Base-by-base conservation (phyloP, 2,113 vertebrate genomes). In the Planiliza haematocheilus region DNA sequence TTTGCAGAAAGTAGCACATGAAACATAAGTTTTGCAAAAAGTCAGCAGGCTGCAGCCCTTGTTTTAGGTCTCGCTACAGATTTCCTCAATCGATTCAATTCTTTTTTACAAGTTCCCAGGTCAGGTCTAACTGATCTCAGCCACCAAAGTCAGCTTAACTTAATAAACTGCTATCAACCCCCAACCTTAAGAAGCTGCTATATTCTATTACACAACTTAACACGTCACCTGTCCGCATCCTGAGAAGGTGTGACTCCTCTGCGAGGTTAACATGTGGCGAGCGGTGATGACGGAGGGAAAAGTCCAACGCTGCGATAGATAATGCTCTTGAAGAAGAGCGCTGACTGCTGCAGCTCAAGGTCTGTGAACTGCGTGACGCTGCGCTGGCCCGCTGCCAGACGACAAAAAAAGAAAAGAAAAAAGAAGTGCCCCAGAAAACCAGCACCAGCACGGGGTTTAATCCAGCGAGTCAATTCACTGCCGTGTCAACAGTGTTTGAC, bases 381-480 rank as follows among this genome's bases (percentile, higher is more conserved):
- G 63, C 17, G 1, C 50, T 77, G 81, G 53, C 48, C 46, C 12
- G 4, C 30, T 1, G 62, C 73, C 83, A 79, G 69, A 41, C 52
- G 43, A 34, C 2, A 30, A 41, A 37, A 38, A 71, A 42, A 37
- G 45, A 18, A 30, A 41, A 37, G 34, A 71, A 42, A 37, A 51
- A 18, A 21, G 51, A 50, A 21, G 4, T 5, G 7, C 3, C 64
- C 12, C 63, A 39, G 43, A 43, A 77, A 63, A 68, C 79, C 11
- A 69, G 71, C 4, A 64, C 51, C 49, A 41, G n/a, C n/a, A n/a
- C n/a, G n/a, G 34, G 42, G 49, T 48, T 48, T 51, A 67, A n/a
- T 45, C 39, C 41, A 58, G 36, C 24, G 64, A 36, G 65, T 48
- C 30, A 42, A n/a, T 49, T 72, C 52, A 62, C 30, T 46, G 59